Evolutionary conservation across 2,888 invertebrate species (phyloP), one percentile per base, ranked within the genome.

Genomic region (Eudasyphora cyanicolor): DNA sequence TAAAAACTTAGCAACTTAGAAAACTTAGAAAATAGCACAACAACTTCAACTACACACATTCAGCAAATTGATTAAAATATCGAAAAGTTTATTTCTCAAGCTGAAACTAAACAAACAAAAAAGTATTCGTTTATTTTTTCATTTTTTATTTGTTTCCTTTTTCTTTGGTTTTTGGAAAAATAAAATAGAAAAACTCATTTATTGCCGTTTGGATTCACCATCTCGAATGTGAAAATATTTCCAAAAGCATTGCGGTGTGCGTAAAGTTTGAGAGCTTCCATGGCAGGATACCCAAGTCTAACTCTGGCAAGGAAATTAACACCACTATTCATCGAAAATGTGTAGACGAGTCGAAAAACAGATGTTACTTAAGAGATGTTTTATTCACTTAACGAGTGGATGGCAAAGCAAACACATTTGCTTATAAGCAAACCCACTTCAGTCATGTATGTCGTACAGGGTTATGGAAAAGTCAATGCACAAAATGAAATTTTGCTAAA

Each of bases 21-120:
- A 69, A 69, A 49, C 35, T 14, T 24, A 67, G 45, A 32, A 73
- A 45, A 67, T 38, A 24, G 24, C 24, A 42, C 67, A 76, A 14
- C 62, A 64, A 54, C 80, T 54, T 32, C 29, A 76, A 74, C 49
- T 77, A 77, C 42, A 42, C 21, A 77, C 42, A 42, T 14, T 32
- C 35, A 82, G 64, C 71, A 73, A 78, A 75, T 78, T 78, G 82
- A 82, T 78, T 75, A 75, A 78, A 82, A 82, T 75, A 75, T 64
- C 74, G 51, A 78, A 78, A 82, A 82, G 62, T 82, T n/a, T n/a
- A n/a, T n/a, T 82, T 74, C 70, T 82, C 62, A 51, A 82, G 74
- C 77, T 70, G 60, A 82, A 78, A 78, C 70, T 78, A 82, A 82
- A 82, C 73, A 77, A 78, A 77, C 70, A 75, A 29, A 70, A 70